phyloP scores from a whole-genome alignment of 2,113 vertebrate genomes.

The Sarotherodon lohbergeri region DNA sequence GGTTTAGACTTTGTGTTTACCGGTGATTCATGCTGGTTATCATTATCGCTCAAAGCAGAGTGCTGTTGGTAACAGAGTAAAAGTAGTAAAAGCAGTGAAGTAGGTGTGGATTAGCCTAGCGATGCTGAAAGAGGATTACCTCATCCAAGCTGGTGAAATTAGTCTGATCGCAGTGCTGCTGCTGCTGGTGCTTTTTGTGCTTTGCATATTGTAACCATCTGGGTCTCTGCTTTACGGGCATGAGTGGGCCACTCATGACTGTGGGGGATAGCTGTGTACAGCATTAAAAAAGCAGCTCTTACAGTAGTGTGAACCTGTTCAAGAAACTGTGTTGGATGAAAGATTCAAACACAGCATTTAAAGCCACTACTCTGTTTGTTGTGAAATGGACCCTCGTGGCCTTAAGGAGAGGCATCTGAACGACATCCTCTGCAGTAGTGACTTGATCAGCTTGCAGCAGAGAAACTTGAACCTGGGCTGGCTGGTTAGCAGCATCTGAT shows the following conservation, averaged over 20 bases:
- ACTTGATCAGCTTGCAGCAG: neutral
- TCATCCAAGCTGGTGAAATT: slow-evolving; percentile 42
- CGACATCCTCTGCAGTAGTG: accelerated
- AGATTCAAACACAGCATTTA: neutral
- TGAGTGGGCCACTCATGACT: neutral
- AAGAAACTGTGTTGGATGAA: neutral
- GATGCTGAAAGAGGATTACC: slow-evolving; percentile 39
- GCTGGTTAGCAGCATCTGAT: neutral
- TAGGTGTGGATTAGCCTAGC: slow-evolving; percentile 3
- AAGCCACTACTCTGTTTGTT: neutral
- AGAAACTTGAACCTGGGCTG: neutral
- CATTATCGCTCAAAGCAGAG: neutral
- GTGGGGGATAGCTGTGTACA: neutral
- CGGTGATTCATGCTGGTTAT: neutral
- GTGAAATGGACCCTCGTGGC: neutral
- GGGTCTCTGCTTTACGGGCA: slow-evolving; percentile 24
- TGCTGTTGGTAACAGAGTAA: neutral
- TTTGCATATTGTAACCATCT: slow-evolving; percentile 62
- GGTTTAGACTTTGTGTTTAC: neutral
- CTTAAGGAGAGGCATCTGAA: neutral
- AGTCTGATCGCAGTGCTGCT: neutral
- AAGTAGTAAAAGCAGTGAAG: neutral
- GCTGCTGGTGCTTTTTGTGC: neutral
- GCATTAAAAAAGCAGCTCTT: neutral
- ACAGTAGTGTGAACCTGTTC: neutral